phyloP scores from a whole-genome alignment of 1,140 invertebrate species.

The Nautilus pompilius region DNA sequence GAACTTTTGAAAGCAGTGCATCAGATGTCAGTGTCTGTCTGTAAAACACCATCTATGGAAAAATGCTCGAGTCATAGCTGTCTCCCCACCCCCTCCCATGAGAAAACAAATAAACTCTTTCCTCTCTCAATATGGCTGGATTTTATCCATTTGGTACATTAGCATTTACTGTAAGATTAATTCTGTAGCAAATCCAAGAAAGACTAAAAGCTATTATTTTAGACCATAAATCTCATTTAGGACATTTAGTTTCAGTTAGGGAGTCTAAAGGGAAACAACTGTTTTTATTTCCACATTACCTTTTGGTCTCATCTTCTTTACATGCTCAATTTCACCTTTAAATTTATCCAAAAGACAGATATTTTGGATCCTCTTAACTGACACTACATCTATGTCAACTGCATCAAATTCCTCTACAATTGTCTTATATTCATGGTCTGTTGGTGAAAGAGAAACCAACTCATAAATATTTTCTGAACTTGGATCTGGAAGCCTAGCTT shows the following conservation, averaged over 20 bases:
- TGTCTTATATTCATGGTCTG: slow-evolving; percentile 25
- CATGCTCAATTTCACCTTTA: slow-evolving; percentile 27
- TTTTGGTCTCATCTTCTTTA: slow-evolving; percentile 12
- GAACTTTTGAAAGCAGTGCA: no score
- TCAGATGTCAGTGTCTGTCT: no score
- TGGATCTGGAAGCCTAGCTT: neutral
- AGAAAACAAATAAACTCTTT: no score
- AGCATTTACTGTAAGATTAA: neutral
- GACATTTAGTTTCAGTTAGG: neutral
- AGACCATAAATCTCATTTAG: neutral
- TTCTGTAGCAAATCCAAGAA: neutral
- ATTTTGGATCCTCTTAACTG: slow-evolving; percentile 33
- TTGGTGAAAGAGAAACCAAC: slow-evolving; percentile 13
- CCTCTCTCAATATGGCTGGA: neutral
- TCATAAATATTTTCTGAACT: no score
- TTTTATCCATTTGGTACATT: neutral
- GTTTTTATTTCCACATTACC: slow-evolving; percentile 11
- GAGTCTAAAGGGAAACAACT: neutral
- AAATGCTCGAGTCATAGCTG: no score
- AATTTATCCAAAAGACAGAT: slow-evolving; percentile 25
- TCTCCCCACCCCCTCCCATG: no score
- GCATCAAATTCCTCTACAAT: slow-evolving; percentile 30
- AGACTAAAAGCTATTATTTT: neutral
- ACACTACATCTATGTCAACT: slow-evolving; percentile 25
- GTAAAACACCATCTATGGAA: no score